Conservation (phyloP, 2,888 invertebrate species). For the Galeopsomyia nigrocyanea region DNA sequence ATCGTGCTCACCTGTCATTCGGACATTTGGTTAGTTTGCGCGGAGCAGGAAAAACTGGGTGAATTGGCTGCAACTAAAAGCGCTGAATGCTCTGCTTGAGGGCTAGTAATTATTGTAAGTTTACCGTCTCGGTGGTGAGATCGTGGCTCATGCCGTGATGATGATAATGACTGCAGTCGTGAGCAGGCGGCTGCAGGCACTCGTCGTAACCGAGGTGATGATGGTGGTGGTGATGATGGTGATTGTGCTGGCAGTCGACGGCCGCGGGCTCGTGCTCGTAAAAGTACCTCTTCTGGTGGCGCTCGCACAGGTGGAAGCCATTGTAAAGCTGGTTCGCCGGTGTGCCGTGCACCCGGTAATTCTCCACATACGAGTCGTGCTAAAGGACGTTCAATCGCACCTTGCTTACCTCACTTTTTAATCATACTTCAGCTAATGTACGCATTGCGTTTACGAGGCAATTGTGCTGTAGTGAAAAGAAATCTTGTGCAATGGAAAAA, state of each 20-base stretch:
- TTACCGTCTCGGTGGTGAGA: conserved; percentile 77
- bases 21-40: too few relatives aligned
- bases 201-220: conserved; percentile 75
- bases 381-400: too few relatives aligned
- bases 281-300: conserved; percentile 75
- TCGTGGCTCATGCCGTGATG: conserved; percentile 72
- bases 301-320: conserved; percentile 60
- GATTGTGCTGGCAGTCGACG: conserved; percentile 24
- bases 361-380: conserved; percentile 51
- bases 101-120: too few relatives aligned
- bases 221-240: conserved; percentile 29
- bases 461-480: too few relatives aligned
- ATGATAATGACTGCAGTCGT: conserved; percentile 70
- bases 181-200: conserved; percentile 76
- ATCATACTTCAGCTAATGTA: too few relatives aligned
- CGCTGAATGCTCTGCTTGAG: too few relatives aligned
- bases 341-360: conserved; percentile 56
- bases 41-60: too few relatives aligned
- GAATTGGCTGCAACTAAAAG: too few relatives aligned
- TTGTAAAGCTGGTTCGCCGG: conserved; percentile 49
- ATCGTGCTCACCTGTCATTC: conserved; percentile 73
- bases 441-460: too few relatives aligned
- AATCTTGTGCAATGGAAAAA: too few relatives aligned
- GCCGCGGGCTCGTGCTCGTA: conserved; percentile 68
- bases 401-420: too few relatives aligned